Percentiles rank a stretch among this genome's conserved stretches.
Conservation (phyloP, 2,888 invertebrate genomes). For the Nomada goodeniana region DNA sequence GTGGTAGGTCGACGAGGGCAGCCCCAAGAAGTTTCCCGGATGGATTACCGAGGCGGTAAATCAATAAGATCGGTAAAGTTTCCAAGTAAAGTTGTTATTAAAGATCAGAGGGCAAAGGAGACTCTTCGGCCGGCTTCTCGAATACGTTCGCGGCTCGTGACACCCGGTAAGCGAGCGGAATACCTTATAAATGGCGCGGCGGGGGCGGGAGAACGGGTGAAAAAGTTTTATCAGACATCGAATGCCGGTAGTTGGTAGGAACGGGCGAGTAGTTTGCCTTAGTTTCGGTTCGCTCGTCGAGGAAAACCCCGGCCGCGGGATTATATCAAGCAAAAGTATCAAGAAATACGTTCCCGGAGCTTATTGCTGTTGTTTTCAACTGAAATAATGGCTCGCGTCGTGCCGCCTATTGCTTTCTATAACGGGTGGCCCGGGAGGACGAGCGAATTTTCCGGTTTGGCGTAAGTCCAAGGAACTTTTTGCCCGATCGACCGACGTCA, state of each 20-base stretch:
- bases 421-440: conserved; percentile 35
- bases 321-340: conserved; percentile 78
- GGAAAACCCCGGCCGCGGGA: conserved; percentile 68
- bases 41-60: conserved; percentile 55
- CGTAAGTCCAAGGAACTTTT: conserved; percentile 19
- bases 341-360: conserved; percentile 76
- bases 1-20: background rate
- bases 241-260: conserved; percentile 70
- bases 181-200: conserved; percentile 67
- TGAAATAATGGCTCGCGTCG: conserved; percentile 74
- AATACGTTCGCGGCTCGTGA: conserved; percentile 62
- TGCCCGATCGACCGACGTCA: background rate
- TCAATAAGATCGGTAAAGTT: conserved; percentile 66
- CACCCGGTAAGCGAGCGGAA: conserved; percentile 69
- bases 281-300: conserved; percentile 72
- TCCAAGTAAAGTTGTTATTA: conserved; percentile 63
- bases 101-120: conserved; percentile 63
- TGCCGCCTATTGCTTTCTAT: conserved; percentile 39
- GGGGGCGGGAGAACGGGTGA: conserved; percentile 50
- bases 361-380: conserved; percentile 82
- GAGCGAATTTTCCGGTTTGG: conserved; percentile 9
- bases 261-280: conserved; percentile 76
- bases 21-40: conserved; percentile 34
- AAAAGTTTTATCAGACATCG: conserved; percentile 79
- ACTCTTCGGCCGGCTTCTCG: conserved; percentile 49